Base-by-base conservation (phyloP, 2,888 invertebrate species). In the Ethmia dodecea region DNA sequence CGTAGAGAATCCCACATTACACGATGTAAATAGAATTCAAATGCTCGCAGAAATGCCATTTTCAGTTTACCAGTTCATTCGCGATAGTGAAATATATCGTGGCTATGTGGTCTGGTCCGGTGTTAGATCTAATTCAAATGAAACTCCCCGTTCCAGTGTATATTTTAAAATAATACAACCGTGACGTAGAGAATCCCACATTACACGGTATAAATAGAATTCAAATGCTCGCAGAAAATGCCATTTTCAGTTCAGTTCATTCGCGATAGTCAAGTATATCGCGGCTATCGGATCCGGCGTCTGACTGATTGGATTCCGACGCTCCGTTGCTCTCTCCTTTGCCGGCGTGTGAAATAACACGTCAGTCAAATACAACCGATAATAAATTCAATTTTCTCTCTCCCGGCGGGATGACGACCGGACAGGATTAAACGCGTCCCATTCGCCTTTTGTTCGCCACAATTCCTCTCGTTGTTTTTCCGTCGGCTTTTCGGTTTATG, bases 331-430 rank as follows among this genome's bases (percentile, higher is more conserved):
- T 65, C 60, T 65, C 61, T 74, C 60, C 72, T 76, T 70, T 64
- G 61, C 58, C 58, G 58, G 62, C 74, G 81, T 75, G 80, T 79
- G 81, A 83, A 84, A 84, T 83, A 84, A 81, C 83, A 83, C 76
- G 84, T 84, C 84, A 83, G 71, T 84, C 84, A 84, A 81, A 83
- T 68, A 79, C 75, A 73, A 74, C 69, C 73, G 74, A 81, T 86
- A 80, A 84, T 84, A 86, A 84, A 86, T 86, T 84, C 83, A 83
- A 84, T 84, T 86, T 81, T 78, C 77, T 61, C 71, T 66, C 55
- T 57, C 67, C 62, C 61, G 66, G 60, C 64, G 66, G 66, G 77
- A 77, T 72, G 76, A 69, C 77, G 75, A 61, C 75, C 72, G 78
- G 77, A 69, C 78, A 68, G 79, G 80, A 83, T 84, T 83, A 84